These are phyloP conservation scores for Caenorhabditis macrosperma DNA, from an alignment of 2,888 invertebrate genomes.

Conservation along the genomic window DNA sequence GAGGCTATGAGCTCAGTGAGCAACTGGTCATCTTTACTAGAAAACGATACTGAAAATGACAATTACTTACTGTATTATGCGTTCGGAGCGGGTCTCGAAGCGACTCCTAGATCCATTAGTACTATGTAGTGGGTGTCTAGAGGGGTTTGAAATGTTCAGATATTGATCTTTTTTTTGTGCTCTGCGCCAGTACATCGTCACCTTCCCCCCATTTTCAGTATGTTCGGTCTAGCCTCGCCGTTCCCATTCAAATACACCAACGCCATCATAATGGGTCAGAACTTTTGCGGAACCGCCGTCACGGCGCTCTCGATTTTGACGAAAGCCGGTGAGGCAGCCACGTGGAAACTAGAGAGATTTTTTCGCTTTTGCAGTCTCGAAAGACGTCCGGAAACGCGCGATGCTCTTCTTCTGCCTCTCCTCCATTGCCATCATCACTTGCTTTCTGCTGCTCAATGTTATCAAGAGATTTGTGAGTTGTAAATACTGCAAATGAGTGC, in stretches of 20 bases:
- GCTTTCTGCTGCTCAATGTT: slow-evolving; percentile 36
- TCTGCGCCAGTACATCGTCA: not conserved
- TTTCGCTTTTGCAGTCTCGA: slow-evolving; percentile 29
- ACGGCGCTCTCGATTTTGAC: slow-evolving; percentile 76
- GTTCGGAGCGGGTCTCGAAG: no score
- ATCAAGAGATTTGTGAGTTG: slow-evolving; percentile 21
- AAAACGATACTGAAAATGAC: no score
- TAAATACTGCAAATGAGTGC: no score
- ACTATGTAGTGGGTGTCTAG: no score
- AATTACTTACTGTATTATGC: no score
- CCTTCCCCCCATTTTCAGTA: slow-evolving; percentile 36
- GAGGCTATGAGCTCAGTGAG: no score
- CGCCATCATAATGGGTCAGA: slow-evolving; percentile 87
- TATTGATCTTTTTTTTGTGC: no score
- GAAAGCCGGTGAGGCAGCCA: slow-evolving; percentile 54
- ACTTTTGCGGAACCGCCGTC: slow-evolving; percentile 80
- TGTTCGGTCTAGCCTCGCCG: slow-evolving; percentile 94
- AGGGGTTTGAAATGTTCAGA: no score
- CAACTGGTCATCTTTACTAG: no score
- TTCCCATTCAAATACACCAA: slow-evolving; percentile 88
- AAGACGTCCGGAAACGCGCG: slow-evolving; percentile 82
- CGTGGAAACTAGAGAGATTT: no score
- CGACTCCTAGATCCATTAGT: no score
- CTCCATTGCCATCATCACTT: slow-evolving; percentile 31
- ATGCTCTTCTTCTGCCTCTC: slow-evolving; percentile 98